These are phyloP conservation scores for Callaeas wilsoni DNA, from an alignment of 2,113 vertebrate species.

Conservation along the genomic window DNA sequence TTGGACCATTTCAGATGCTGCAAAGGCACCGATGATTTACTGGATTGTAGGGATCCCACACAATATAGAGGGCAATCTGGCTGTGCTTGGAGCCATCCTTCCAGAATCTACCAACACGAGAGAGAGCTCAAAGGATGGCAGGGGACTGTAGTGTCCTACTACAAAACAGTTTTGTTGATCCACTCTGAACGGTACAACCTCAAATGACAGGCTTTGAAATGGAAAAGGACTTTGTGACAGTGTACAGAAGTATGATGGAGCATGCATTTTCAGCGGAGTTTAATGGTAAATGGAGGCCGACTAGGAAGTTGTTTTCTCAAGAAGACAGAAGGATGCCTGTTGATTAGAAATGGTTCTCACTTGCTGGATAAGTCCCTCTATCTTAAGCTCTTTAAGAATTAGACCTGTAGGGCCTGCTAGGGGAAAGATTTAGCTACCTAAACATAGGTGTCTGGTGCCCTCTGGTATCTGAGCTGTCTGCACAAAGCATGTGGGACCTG, in stretches of 20 bases:
- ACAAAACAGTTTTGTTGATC: neutral
- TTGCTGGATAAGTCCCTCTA: neutral
- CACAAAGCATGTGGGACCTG: neutral
- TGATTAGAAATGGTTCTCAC: neutral
- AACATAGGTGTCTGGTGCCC: neutral
- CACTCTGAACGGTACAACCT: neutral
- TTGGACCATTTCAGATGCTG: neutral
- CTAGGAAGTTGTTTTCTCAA: neutral
- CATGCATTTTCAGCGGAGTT: neutral
- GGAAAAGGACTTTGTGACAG: neutral
- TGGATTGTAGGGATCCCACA: neutral
- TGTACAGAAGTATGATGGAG: neutral
- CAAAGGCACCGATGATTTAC: rapidly evolving
- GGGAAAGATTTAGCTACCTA: neutral
- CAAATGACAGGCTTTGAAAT: neutral
- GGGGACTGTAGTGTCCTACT: neutral
- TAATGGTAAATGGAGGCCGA: neutral
- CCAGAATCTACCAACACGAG: neutral
- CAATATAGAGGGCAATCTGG: neutral
- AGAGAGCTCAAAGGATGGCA: neutral
- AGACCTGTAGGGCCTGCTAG: neutral
- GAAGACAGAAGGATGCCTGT: neutral
- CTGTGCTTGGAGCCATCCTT: neutral
- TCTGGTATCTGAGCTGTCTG: neutral
- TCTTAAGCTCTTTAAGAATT: neutral